A percentile compares a stretch with the other conserved stretches of the same genome.
These are phyloP conservation scores for Cosmorhoe ocellata DNA, from an alignment of 2,888 invertebrate species.

Conservation along the genomic window DNA sequence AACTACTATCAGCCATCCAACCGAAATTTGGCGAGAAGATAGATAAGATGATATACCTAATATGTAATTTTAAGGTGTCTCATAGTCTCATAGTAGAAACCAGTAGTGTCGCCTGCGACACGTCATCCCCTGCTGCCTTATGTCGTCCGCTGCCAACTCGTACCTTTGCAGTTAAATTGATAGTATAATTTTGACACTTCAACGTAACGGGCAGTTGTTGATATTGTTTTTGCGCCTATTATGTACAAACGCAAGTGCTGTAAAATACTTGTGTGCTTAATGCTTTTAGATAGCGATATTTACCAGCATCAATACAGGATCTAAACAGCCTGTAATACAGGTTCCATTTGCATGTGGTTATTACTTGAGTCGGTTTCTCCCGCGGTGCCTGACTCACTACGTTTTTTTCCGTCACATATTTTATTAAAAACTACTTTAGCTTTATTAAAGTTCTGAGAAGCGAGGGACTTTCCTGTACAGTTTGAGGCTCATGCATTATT, in stretches of 20 bases:
- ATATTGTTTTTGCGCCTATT: constrained; percentile 16
- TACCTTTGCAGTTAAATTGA: too few relatives aligned
- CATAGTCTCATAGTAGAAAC: too few relatives aligned
- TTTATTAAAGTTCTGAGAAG: constrained; percentile 52
- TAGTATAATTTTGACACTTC: not conserved
- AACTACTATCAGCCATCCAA: too few relatives aligned
- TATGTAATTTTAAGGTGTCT: too few relatives aligned
- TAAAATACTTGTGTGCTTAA: constrained; percentile 33
- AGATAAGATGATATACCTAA: too few relatives aligned
- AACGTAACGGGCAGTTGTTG: constrained; percentile 9
- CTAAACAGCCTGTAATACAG: constrained; percentile 31
- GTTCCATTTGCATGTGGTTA: constrained; percentile 35
- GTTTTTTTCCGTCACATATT: constrained; percentile 40
- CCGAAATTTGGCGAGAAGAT: too few relatives aligned
- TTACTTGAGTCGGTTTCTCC: constrained; percentile 24
- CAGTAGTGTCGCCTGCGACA: too few relatives aligned
- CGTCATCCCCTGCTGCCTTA: too few relatives aligned
- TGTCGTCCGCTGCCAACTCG: too few relatives aligned
- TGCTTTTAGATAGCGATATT: constrained; percentile 44
- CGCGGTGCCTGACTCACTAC: constrained; percentile 42
- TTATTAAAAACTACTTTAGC: constrained; percentile 43
- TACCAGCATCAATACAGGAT: constrained; percentile 28
- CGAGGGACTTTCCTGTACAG: constrained; percentile 49
- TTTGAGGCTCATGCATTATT: constrained; percentile 36
- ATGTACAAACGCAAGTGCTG: constrained; percentile 8